phyloP scores from a whole-genome alignment of 2,888 invertebrate genomes.

The Hirtodrosophila duncani region DNA sequence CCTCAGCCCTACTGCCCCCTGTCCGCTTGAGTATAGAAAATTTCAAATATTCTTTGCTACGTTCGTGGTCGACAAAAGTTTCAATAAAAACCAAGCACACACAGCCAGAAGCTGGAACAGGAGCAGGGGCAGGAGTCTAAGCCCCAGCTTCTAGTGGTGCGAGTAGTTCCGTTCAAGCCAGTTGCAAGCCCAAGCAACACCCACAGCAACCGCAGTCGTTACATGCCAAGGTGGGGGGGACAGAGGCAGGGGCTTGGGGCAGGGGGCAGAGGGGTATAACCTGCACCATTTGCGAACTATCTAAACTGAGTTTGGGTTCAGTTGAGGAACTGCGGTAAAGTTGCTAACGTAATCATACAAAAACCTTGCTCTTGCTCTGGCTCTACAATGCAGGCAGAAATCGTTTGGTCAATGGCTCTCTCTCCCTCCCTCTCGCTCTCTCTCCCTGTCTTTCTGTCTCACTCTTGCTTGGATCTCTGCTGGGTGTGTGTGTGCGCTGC shows the following conservation, averaged over 20 bases:
- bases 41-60: constrained; percentile 66
- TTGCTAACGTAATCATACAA: constrained; percentile 69
- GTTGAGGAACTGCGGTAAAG: constrained; percentile 72
- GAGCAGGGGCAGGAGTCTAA: too few species aligned
- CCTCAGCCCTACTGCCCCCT: background rate
- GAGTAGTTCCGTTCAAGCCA: constrained; percentile 11
- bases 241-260: background rate
- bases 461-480: too few species aligned
- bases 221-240: constrained; percentile 19
- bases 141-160: constrained; percentile 20
- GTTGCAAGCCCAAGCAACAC: constrained; percentile 53
- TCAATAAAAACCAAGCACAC: constrained; percentile 63
- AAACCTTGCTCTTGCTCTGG: constrained; percentile 61
- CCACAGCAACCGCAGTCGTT: constrained; percentile 59
- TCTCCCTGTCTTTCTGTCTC: constrained; percentile 13
- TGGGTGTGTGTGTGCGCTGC: constrained; percentile 32
- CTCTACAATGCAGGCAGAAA: constrained; percentile 14
- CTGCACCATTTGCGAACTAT: constrained; percentile 65
- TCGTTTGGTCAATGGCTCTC: constrained; percentile 6
- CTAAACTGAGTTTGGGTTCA: constrained; percentile 63
- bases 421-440: too few species aligned
- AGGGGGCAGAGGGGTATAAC: constrained; percentile 8
- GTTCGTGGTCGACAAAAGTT: constrained; percentile 65
- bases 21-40: constrained; percentile 16
- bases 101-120: constrained; percentile 20